Percentiles rank a stretch among this genome's conserved stretches.
These are phyloP conservation scores for Pseudomyrmex cubaensis DNA, from an alignment of 1,140 invertebrate genomes.

Conservation along the genomic window DNA sequence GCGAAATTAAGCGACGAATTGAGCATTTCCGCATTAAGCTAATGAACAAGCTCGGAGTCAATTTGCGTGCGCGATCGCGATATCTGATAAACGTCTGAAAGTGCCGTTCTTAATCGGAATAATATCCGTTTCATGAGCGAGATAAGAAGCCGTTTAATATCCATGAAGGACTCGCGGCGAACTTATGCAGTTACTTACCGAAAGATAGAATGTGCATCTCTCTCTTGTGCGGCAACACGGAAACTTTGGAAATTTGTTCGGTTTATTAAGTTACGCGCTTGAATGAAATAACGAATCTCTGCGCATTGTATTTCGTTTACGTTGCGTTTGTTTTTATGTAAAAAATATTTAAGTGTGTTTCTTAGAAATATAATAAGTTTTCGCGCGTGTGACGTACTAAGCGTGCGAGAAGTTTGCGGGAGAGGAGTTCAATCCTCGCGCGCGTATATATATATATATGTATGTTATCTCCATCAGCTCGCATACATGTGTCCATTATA, in stretches of 20 bases:
- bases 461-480: slow-evolving; percentile 33
- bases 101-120: background rate
- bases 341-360: slow-evolving; percentile 1
- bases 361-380: slow-evolving; percentile 4
- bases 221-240: no score
- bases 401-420: background rate
- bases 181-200: slow-evolving; percentile 1
- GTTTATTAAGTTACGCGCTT: slow-evolving; percentile 11
- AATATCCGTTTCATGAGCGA: slow-evolving; percentile 13
- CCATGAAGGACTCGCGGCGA: slow-evolving; percentile 3
- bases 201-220: background rate
- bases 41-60: background rate
- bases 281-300: slow-evolving; percentile 27
- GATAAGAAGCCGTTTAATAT: slow-evolving; percentile 46
- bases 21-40: background rate
- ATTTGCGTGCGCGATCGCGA: slow-evolving; percentile 26
- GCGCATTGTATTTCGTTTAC: background rate
- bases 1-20: background rate
- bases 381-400: background rate
- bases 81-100: slow-evolving; percentile 15
- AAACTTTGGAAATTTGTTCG: background rate
- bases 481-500: slow-evolving; percentile 42
- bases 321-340: no score
- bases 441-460: background rate
- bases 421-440: no score